Evolutionary conservation across 2,888 invertebrate species (phyloP), one percentile per base, ranked within the genome.

Genomic region (Gastracanthus pulcherrimus): DNA sequence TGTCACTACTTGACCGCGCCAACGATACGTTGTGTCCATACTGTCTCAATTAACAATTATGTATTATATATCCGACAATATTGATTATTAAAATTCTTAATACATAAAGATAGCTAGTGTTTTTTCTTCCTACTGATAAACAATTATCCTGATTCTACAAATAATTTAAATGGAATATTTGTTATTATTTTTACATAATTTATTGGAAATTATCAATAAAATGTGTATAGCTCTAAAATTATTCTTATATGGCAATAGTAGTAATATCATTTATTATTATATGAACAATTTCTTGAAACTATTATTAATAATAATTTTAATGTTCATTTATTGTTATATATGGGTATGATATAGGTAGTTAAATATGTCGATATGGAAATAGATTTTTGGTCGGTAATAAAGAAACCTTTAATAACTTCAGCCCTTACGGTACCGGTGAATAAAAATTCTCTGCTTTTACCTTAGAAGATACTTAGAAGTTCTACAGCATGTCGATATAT

Each of bases 31-130:
- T 90, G 88, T 90, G 90, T 90, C 91, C 89, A 90, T 89, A 89
- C 84, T 89, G 89, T 90, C 89, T 90, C 90, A 90, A 91, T 90
- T 90, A 90, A 88, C 89, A 76, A 89, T 87, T 89, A 89, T 90
- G 89, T 90, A 90, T 89, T 89, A 90, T 90, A 90, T 90, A 91
- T 89, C 88, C 89, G 90, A 91, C 90, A 91, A 91, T 91, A 91
- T 91, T 90, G 89, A 91, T 91, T 90, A 91, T 90, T 91, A 91
- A 91, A 90, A 89, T 89, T 90, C 91, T 91, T 90, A 89, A 90
- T 90, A 90, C 89, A 90, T 88, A 87, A 78, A 34, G 6, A 38
- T 41, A 2, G 2, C n/a, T n/a, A 23, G 19, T 7, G 23, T 51
- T 5, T 58, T 58, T 64, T 9, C 19, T 60, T 51, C 7, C 16